phyloP scores from a whole-genome alignment of 2,888 invertebrate species.

The Mythimna loreyi region DNA sequence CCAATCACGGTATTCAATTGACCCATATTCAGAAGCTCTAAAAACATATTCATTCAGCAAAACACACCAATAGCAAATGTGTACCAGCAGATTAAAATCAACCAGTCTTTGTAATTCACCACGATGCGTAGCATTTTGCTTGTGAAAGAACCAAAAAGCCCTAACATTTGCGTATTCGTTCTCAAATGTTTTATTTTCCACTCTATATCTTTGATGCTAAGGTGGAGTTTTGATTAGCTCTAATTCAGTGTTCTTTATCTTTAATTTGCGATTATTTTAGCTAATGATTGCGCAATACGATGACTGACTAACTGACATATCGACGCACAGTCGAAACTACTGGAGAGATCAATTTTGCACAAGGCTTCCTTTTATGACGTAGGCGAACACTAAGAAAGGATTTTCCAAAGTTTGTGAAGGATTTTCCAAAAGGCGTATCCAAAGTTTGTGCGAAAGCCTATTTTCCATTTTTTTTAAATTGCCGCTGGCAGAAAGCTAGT shows the following conservation, averaged over 20 bases:
- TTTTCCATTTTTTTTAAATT: no score
- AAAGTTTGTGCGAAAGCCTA: no score
- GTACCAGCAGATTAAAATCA: conserved; percentile 55
- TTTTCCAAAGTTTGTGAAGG: no score
- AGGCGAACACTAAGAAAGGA: no score
- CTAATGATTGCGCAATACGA: conserved; percentile 30
- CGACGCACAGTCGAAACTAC: no score
- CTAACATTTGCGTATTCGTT: conserved; percentile 1
- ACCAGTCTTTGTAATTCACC: conserved; percentile 46
- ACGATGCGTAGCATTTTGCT: conserved; percentile 37
- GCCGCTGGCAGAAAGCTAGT: no score
- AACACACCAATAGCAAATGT: conserved; percentile 30
- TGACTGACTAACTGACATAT: no score
- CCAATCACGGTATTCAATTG: conserved; percentile 31
- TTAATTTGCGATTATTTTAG: conserved; percentile 25
- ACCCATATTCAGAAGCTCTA: conserved; percentile 24
- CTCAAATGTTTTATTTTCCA: not conserved
- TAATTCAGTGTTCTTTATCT: conserved; percentile 11
- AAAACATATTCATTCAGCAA: conserved; percentile 21
- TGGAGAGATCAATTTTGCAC: no score
- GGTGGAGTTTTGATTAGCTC: conserved; percentile 6
- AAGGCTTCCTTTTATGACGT: no score
- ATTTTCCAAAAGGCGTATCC: no score
- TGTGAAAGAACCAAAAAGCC: conserved; percentile 23
- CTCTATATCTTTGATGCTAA: not conserved